A percentile compares a stretch with the other conserved stretches of the same genome.
phyloP scores from a whole-genome alignment of 1,140 invertebrate genomes.

The Laupala kohalensis region DNA sequence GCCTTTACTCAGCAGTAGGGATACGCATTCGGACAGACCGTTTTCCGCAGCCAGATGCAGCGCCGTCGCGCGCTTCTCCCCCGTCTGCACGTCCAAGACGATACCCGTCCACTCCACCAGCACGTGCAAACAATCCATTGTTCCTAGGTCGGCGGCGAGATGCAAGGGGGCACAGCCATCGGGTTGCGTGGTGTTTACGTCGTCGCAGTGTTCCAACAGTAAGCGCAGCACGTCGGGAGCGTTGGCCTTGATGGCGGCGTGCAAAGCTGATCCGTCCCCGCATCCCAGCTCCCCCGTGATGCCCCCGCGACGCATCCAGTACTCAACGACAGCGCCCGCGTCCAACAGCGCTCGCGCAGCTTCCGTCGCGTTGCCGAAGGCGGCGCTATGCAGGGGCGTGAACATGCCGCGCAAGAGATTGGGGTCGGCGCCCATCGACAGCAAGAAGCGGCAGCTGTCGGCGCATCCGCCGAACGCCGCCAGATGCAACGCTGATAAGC shows the following conservation, averaged over 20 bases:
- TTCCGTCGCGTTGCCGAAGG: slow-evolving; percentile 60
- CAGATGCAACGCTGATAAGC: slow-evolving; percentile 54
- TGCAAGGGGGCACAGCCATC: slow-evolving; percentile 63
- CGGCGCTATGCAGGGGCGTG: slow-evolving; percentile 65
- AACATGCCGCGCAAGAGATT: slow-evolving; percentile 45
- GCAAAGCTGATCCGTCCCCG: slow-evolving; percentile 62
- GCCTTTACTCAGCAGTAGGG: slow-evolving; percentile 53
- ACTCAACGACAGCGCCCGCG: slow-evolving; percentile 41
- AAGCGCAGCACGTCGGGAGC: slow-evolving; percentile 56
- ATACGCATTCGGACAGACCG: slow-evolving; percentile 56
- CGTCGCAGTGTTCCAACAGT: slow-evolving; percentile 51
- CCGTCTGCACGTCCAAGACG: slow-evolving; percentile 46
- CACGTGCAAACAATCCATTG: slow-evolving; percentile 49
- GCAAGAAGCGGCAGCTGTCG: slow-evolving; percentile 51
- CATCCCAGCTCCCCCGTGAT: slow-evolving; percentile 37
- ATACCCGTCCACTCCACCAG: slow-evolving; percentile 50
- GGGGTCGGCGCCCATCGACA: slow-evolving; percentile 50
- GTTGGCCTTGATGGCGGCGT: slow-evolving; percentile 61
- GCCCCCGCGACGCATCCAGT: slow-evolving; percentile 31
- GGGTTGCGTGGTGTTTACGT: slow-evolving; percentile 51
- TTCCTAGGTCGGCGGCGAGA: slow-evolving; percentile 58
- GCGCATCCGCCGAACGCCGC: slow-evolving; percentile 62
- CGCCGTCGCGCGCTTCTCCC: slow-evolving; percentile 56
- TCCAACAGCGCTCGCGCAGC: slow-evolving; percentile 55
- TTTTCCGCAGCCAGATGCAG: slow-evolving; percentile 69